Base-by-base conservation (phyloP, 2,888 invertebrate genomes). In the Oscheius sp. region DNA sequence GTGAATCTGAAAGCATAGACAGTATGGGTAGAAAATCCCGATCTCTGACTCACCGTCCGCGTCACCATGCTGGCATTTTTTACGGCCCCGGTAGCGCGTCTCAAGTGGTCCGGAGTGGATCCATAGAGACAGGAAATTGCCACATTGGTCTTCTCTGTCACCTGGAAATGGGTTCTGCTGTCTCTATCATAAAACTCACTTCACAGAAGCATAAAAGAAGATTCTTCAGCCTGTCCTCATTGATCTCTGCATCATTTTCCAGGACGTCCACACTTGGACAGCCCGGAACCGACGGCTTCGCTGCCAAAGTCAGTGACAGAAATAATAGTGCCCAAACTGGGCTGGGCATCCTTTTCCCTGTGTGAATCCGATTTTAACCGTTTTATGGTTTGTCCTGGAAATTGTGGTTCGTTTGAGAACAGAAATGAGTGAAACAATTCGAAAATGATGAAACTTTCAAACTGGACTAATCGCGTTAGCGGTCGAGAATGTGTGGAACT, bases 191-290 rank as follows among this genome's bases (percentile, higher is more conserved):
- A 5, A 9, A 33, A n/a, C 74, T 58, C 59, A 82, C 82, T 74
- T 83, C 75, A 63, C 84, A 84, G 70, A 84, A 84, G 70, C 84
- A 84, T 47, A 84, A 72, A 2, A 84, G 77, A 32, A 83, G 75
- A 57, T 83, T 78, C 53, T 81, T 77, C 29, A 84, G 70, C 11
- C 77, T 72, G 7, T 78, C 77, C 65, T 77, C 75, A 4, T 82
- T 59, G 42, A 81, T 65, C 60, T 81, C 79, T 7, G 76, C 63
- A 47, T 79, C 76, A 62, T 79, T 75, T 55, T 84, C 82, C 51
- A 87, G 76, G 2, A 82, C 77, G 53, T 83, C 83, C 47, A 87
- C 65, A 77, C 87, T 85, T 9, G 86, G 84, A 73, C 87, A 87
- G 32, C 85, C 86, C 3, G 84, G 81, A 37, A 87, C 77, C 2